phyloP scores from a whole-genome alignment of 2,797 vertebrate species.

The Crenichthys baileyi region DNA sequence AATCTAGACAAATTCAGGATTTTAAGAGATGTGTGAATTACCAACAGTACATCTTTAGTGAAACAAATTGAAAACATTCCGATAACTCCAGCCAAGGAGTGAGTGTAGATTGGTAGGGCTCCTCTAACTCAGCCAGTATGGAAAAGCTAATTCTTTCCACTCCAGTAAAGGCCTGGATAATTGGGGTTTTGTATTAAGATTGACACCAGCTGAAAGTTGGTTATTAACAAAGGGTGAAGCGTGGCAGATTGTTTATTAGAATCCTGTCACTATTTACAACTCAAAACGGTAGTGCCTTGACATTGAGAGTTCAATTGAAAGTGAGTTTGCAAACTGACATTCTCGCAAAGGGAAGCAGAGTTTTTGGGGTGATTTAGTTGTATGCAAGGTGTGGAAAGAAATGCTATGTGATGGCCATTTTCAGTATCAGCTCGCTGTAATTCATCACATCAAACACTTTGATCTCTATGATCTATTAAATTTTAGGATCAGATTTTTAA shows the following conservation, averaged over 20 bases:
- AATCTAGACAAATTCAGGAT: not conserved
- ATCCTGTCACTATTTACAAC: slow-evolving; percentile 81
- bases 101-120: slow-evolving; percentile 57
- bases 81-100: slow-evolving; percentile 43
- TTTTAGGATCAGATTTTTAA: not conserved
- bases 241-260: slow-evolving; percentile 84
- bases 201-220: slow-evolving; percentile 82
- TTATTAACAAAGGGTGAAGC: slow-evolving; percentile 82
- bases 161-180: slow-evolving; percentile 80
- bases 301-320: slow-evolving; percentile 78
- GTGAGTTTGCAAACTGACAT: slow-evolving; percentile 69
- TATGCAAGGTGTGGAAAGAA: slow-evolving; percentile 6
- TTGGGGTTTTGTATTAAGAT: slow-evolving; percentile 82
- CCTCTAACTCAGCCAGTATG: slow-evolving; percentile 62
- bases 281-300: slow-evolving; percentile 70
- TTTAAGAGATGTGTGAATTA: not conserved
- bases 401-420: slow-evolving; percentile 44
- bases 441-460: slow-evolving; percentile 23
- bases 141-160: slow-evolving; percentile 78
- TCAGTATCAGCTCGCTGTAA: slow-evolving; percentile 34
- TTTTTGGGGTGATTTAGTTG: slow-evolving; percentile 19
- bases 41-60: slow-evolving; percentile 5
- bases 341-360: slow-evolving; percentile 46
- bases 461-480: not conserved
- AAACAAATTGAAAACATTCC: slow-evolving; percentile 31